Percentiles rank a stretch among this genome's conserved stretches.
Conservation (phyloP, 2,113 vertebrate genomes). For the Anarrhichthys ocellatus region DNA sequence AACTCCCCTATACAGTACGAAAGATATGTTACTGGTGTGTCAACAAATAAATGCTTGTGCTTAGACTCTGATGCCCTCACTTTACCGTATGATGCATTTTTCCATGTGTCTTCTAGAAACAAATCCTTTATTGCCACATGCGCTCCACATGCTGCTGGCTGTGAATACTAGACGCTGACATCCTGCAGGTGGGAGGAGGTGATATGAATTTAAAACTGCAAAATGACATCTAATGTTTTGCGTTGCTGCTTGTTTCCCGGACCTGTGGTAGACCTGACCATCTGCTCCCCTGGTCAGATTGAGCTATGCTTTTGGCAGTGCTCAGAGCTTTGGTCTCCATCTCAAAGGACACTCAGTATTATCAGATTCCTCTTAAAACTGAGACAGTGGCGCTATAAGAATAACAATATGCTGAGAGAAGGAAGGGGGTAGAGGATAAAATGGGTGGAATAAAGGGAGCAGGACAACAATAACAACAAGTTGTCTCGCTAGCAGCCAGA, state of each 20-base stretch:
- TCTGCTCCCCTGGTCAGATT: conserved; percentile 85
- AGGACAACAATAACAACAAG: conserved; percentile 87
- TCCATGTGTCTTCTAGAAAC: conserved; percentile 67
- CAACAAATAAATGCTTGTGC: conserved; percentile 2
- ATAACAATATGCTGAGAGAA: conserved; percentile 77
- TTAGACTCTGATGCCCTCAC: conserved; percentile 63
- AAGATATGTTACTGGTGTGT: neutral
- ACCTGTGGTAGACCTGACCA: conserved; percentile 80
- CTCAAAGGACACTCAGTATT: conserved; percentile 90
- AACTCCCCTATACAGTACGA: neutral
- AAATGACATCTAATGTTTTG: conserved; percentile 85
- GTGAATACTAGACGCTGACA: conserved; percentile 68
- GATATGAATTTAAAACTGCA: conserved; percentile 82
- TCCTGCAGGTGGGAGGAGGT: conserved; percentile 79
- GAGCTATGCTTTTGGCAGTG: conserved; percentile 87
- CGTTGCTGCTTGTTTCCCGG: conserved; percentile 75
- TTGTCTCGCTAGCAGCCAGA: conserved; percentile 91
- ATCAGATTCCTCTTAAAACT: conserved; percentile 90
- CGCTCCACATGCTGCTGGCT: conserved; percentile 61
- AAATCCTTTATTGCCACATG: conserved; percentile 63
- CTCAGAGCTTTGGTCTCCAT: conserved; percentile 88
- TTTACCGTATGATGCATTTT: conserved; percentile 53
- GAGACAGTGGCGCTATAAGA: conserved; percentile 82
- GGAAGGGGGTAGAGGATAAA: conserved; percentile 60
- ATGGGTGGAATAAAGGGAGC: conserved; percentile 52